Evolutionary conservation across 1,140 invertebrate genomes (phyloP).

Genomic region (Sipha flava): DNA sequence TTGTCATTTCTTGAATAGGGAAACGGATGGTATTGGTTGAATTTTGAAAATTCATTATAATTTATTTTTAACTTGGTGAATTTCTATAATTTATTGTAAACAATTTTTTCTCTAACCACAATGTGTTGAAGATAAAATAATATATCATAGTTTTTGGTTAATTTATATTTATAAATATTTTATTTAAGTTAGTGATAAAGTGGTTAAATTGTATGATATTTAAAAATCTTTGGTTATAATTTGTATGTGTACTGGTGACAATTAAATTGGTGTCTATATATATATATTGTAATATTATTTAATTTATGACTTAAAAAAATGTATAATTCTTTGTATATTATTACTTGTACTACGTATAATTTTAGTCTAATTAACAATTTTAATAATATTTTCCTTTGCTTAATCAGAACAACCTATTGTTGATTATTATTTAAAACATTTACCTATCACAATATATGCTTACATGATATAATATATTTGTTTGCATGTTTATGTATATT

Average conservation of each 20-base stretch:
- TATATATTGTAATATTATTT: constrained; percentile 25
- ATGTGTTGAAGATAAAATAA: constrained; percentile 4
- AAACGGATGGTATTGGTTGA: constrained; percentile 25
- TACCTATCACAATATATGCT: no score
- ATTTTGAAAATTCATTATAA: constrained; percentile 10
- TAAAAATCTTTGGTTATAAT: constrained; percentile 14
- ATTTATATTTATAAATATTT: constrained; percentile 14
- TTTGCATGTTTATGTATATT: no score
- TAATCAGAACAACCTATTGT: not conserved
- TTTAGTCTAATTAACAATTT: constrained; percentile 13
- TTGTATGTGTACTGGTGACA: constrained; percentile 14
- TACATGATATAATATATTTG: no score
- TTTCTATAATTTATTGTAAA: constrained; percentile 27
- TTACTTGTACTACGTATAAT: constrained; percentile 11
- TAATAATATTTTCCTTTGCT: not conserved
- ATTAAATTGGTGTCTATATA: constrained; percentile 24
- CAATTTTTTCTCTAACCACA: not conserved
- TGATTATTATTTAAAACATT: not conserved
- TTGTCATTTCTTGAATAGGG: constrained; percentile 13
- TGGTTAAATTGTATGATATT: not conserved
- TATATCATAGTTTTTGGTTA: not conserved
- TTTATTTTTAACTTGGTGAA: constrained; percentile 26
- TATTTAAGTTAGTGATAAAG: not conserved
- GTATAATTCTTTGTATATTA: constrained; percentile 30
- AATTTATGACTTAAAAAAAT: constrained; percentile 24